Percentiles rank a stretch among this genome's conserved stretches.
These are phyloP conservation scores for Podarcis raffonei DNA, from an alignment of 2,113 vertebrate species.

Conservation along the genomic window DNA sequence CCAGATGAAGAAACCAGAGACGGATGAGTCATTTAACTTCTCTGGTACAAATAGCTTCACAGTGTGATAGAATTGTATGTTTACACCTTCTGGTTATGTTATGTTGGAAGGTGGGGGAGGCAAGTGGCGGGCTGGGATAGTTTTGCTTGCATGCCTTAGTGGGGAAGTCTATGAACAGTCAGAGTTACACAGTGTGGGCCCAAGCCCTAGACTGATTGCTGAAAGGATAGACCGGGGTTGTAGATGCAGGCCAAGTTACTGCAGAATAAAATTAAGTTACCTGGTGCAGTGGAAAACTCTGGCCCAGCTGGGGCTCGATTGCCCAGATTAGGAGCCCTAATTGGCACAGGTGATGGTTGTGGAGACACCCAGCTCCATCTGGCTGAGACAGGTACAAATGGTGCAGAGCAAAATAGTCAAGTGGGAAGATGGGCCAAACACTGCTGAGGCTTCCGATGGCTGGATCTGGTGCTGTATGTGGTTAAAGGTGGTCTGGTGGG, in stretches of 20 bases:
- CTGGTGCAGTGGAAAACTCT: not conserved
- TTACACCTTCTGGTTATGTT: not conserved
- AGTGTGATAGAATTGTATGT: not conserved
- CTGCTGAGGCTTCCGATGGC: too few species aligned
- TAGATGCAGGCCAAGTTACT: not conserved
- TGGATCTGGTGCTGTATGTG: too few species aligned
- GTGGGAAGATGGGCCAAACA: too few species aligned
- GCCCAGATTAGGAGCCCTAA: too few species aligned
- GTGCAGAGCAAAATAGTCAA: too few species aligned
- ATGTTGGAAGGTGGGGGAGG: not conserved
- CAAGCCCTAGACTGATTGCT: not conserved
- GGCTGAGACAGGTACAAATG: too few species aligned
- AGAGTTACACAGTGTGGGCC: not conserved
- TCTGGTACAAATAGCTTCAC: slow-evolving; percentile 14
- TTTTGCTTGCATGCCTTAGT: not conserved
- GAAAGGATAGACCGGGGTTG: not conserved
- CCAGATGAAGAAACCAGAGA: slow-evolving; percentile 20
- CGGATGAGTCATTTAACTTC: slow-evolving; percentile 1
- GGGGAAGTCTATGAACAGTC: not conserved
- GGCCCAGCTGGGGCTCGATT: too few species aligned
- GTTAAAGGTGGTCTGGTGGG: too few species aligned
- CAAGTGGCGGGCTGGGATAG: not conserved
- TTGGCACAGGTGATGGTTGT: too few species aligned
- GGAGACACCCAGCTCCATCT: too few species aligned
- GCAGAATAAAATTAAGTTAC: not conserved